These are phyloP conservation scores for Sinotaia quadrata DNA, from an alignment of 2,888 invertebrate species.

Conservation along the genomic window DNA sequence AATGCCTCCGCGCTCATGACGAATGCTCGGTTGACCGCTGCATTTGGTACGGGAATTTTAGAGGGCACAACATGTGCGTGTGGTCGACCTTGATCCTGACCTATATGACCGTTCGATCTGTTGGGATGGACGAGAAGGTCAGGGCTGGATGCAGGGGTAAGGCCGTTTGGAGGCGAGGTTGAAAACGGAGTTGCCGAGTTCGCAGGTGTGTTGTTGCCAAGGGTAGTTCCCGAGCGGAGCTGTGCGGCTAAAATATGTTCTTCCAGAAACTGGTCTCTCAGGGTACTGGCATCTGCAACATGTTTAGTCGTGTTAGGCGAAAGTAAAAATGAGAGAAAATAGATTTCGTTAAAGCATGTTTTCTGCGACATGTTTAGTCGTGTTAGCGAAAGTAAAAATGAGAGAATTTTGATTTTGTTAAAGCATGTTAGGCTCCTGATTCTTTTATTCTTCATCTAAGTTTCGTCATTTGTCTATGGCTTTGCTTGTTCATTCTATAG, in stretches of 20 bases:
- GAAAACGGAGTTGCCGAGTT: not conserved
- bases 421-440: too few species aligned
- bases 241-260: conserved; percentile 16
- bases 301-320: too few species aligned
- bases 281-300: conserved; percentile 7
- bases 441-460: too few species aligned
- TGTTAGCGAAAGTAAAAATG: too few species aligned
- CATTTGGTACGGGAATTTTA: not conserved
- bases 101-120: too few species aligned
- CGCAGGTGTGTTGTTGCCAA: not conserved
- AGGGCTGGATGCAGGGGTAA: conserved; percentile 13
- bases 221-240: not conserved
- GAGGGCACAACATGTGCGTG: not conserved
- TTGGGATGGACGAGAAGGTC: conserved; percentile 14
- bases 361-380: too few species aligned
- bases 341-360: too few species aligned
- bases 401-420: too few species aligned
- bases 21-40: conserved; percentile 27
- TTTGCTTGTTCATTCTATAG: too few species aligned
- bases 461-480: too few species aligned
- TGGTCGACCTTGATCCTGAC: not conserved
- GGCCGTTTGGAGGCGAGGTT: conserved; percentile 5
- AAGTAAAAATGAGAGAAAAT: too few species aligned
- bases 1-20: conserved; percentile 27
- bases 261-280: conserved; percentile 21